phyloP scores from a whole-genome alignment of 2,113 vertebrate genomes.

The Narcine bancroftii region DNA sequence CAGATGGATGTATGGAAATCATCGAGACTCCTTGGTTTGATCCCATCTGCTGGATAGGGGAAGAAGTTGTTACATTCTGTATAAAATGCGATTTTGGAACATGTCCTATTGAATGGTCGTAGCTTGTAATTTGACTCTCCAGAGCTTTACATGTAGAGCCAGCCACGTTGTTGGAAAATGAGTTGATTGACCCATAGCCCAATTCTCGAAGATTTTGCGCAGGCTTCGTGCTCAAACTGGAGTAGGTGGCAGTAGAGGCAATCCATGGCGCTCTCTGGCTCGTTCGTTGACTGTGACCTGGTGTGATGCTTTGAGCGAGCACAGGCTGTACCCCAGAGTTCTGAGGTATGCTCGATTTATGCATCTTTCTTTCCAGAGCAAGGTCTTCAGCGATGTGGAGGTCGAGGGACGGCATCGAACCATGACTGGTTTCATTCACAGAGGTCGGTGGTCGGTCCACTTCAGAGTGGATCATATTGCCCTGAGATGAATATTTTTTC shows the following conservation, averaged over 20 bases:
- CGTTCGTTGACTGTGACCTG: neutral
- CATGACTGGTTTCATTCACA: constrained; percentile 49
- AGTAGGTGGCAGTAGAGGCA: neutral
- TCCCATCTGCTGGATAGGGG: too few relatives aligned
- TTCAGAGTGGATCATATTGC: constrained; percentile 58
- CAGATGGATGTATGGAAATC: constrained; percentile 35
- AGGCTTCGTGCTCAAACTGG: neutral
- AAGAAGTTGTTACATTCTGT: constrained; percentile 41
- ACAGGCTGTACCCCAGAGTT: constrained; percentile 39
- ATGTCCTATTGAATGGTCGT: accelerated
- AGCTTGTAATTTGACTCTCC: neutral
- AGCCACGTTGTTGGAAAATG: constrained; percentile 53
- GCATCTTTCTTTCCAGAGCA: constrained; percentile 40
- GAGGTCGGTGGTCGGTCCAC: constrained; percentile 45
- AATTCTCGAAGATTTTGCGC: neutral
- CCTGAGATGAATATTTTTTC: constrained; percentile 64
- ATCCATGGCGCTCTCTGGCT: neutral
- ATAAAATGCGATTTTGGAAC: constrained; percentile 40
- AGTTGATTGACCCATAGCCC: neutral
- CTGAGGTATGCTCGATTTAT: constrained; percentile 44
- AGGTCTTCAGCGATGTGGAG: constrained; percentile 58
- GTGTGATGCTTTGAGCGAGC: neutral
- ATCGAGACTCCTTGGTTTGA: neutral
- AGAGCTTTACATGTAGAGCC: constrained; percentile 47
- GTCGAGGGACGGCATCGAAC: constrained; percentile 62